These are phyloP conservation scores for Burhinus oedicnemus DNA, from an alignment of 2,113 vertebrate genomes.

Conservation along the genomic window DNA sequence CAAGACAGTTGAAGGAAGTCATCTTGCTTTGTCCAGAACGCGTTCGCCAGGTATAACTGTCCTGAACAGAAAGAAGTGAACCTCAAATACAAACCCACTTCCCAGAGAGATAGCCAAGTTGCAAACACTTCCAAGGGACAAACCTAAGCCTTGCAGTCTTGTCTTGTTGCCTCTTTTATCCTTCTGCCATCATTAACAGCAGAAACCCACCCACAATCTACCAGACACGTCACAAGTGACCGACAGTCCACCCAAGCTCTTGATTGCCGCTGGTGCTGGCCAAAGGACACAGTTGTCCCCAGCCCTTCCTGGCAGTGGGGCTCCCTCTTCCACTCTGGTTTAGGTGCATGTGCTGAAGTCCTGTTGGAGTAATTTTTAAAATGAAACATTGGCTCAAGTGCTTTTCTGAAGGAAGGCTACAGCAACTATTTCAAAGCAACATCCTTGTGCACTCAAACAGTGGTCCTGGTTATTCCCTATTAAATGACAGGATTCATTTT, in stretches of 20 bases:
- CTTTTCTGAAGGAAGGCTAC: not conserved
- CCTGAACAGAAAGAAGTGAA: not conserved
- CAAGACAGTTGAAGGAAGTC: not conserved
- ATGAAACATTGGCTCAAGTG: not conserved
- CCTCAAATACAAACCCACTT: not conserved
- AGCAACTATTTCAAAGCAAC: not conserved
- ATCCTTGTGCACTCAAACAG: not conserved
- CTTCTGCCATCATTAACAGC: not conserved
- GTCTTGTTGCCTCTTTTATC: not conserved
- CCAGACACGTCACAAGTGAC: not conserved
- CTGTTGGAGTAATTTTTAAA: not conserved
- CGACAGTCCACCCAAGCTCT: not conserved
- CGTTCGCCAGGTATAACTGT: accelerated
- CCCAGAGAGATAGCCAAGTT: not conserved
- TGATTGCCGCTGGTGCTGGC: not conserved
- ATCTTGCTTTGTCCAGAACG: not conserved
- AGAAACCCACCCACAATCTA: not conserved
- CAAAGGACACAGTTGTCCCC: not conserved
- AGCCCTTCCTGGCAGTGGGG: not conserved
- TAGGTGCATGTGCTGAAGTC: not conserved
- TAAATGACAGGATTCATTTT: not conserved
- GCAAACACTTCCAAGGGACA: not conserved
- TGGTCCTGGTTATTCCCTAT: not conserved
- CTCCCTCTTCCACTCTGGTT: not conserved
- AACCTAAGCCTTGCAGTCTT: not conserved